Conservation (phyloP, 2,113 vertebrate species). For the Thalassarche chlororhynchos region DNA sequence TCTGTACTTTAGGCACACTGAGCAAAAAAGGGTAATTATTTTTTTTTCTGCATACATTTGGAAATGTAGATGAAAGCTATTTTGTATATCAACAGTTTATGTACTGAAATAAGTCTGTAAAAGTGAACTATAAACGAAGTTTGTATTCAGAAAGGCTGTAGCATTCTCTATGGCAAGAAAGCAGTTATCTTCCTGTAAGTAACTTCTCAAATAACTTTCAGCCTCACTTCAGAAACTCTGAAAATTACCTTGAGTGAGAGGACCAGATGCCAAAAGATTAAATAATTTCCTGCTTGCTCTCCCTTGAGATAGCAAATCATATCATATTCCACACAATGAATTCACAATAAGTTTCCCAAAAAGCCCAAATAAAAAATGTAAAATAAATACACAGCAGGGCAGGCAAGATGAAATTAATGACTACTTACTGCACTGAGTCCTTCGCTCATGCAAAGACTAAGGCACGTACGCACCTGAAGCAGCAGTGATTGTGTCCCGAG, state of each 20-base stretch:
- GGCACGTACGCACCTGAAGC: neutral
- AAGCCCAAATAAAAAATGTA: neutral
- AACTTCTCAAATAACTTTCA: constrained; percentile 52
- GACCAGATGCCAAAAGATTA: constrained; percentile 37
- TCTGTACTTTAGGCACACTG: neutral
- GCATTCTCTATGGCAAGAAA: neutral
- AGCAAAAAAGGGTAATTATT: neutral
- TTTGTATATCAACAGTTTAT: neutral
- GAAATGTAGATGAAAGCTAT: neutral
- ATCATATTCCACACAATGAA: constrained; percentile 37
- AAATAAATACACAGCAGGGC: neutral
- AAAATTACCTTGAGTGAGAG: constrained; percentile 34
- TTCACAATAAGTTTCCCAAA: neutral
- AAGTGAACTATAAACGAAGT: neutral
- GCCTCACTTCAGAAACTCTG: constrained; percentile 12
- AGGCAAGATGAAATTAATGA: constrained; percentile 12
- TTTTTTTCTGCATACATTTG: neutral
- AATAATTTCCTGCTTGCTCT: constrained; percentile 32
- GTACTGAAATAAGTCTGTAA: neutral
- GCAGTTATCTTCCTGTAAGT: neutral
- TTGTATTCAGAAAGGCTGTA: neutral
- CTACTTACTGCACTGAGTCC: neutral
- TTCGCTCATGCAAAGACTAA: neutral
- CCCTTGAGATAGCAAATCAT: constrained; percentile 2
- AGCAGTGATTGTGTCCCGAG: neutral